Percentiles rank a stretch among this genome's conserved stretches.
phyloP scores from a whole-genome alignment of 2,797 vertebrate species.

The Sebastes iracundus region DNA sequence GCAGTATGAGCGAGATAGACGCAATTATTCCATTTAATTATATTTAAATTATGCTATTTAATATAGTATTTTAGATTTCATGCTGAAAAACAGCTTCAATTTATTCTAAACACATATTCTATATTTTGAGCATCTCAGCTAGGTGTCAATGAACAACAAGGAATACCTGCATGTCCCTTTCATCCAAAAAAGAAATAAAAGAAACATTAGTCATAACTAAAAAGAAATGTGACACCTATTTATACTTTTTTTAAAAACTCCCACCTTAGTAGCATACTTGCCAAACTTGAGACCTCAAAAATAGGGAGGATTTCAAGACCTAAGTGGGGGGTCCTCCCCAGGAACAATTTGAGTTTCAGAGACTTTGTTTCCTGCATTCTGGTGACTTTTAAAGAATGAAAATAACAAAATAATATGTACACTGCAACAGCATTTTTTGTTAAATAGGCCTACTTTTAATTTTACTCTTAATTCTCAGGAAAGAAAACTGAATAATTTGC shows the following conservation, averaged over 20 bases:
- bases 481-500: fast-evolving
- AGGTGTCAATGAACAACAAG: background rate
- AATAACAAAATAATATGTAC: too few species aligned
- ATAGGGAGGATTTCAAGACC: too few species aligned
- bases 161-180: background rate
- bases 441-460: too few species aligned
- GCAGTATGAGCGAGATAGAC: background rate
- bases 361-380: too few species aligned
- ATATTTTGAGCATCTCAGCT: background rate
- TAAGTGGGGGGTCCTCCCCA: too few species aligned
- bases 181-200: background rate
- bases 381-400: too few species aligned
- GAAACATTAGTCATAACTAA: background rate
- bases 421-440: too few species aligned
- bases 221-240: background rate
- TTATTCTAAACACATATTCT: background rate
- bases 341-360: too few species aligned
- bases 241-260: background rate
- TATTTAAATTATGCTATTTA: slow-evolving; percentile 8
- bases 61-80: background rate
- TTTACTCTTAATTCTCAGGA: too few species aligned
- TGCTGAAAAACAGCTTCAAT: background rate
- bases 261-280: background rate
- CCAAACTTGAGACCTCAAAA: too few species aligned
- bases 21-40: slow-evolving; percentile 22